phyloP scores from a whole-genome alignment of 1,140 invertebrate genomes.

The Heliconius hewitsoni region DNA sequence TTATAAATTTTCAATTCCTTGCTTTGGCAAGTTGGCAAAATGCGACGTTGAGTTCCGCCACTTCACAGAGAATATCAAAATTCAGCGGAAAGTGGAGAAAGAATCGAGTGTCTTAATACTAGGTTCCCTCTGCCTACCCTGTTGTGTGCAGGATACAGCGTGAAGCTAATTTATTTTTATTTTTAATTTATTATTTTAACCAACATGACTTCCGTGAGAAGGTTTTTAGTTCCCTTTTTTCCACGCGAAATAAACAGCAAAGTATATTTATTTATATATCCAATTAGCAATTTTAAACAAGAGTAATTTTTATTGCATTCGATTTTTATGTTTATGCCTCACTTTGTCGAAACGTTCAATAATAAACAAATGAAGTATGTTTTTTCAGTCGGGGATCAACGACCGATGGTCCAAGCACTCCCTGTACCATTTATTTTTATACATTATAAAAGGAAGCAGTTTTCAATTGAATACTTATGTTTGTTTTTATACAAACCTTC shows the following conservation, averaged over 20 bases:
- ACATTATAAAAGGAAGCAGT: slow-evolving; percentile 13
- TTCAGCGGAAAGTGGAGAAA: too few species aligned
- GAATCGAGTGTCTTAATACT: too few species aligned
- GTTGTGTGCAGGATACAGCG: too few species aligned
- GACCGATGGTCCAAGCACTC: slow-evolving; percentile 9
- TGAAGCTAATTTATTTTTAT: too few species aligned
- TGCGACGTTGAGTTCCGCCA: too few species aligned
- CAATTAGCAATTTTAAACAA: slow-evolving; percentile 14
- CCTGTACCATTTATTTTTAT: slow-evolving; percentile 14
- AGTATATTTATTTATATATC: not conserved
- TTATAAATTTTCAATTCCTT: too few species aligned
- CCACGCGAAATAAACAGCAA: not conserved
- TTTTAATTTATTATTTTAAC: too few species aligned
- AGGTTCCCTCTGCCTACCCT: too few species aligned
- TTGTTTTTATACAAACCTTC: not conserved
- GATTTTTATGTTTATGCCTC: slow-evolving; percentile 9
- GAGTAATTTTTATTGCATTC: not conserved
- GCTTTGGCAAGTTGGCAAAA: too few species aligned
- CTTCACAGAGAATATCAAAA: too few species aligned
- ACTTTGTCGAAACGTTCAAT: slow-evolving; percentile 8
- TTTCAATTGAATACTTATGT: slow-evolving; percentile 11
- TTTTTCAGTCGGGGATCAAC: slow-evolving; percentile 10
- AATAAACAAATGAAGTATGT: slow-evolving; percentile 13
- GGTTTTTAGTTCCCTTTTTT: not conserved
- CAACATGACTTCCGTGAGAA: too few species aligned